phyloP scores from a whole-genome alignment of 2,113 vertebrate genomes.

The Nesospiza acunhae region DNA sequence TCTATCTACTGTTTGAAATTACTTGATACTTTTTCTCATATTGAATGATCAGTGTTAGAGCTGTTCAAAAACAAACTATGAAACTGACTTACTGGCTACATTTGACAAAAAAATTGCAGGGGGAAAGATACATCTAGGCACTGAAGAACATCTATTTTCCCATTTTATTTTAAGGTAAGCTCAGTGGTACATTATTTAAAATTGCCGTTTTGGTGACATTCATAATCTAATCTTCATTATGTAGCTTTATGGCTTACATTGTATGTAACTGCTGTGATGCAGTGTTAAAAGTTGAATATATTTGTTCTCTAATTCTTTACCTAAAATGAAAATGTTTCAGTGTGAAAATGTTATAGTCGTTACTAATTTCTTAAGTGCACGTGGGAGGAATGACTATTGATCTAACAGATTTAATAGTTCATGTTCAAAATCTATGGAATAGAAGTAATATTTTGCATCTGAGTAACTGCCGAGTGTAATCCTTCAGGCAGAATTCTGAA shows the following conservation, averaged over 20 bases:
- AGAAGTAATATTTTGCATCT: conserved; percentile 71
- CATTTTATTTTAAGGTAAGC: not conserved
- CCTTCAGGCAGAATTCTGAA: conserved; percentile 69
- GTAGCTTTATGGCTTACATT: conserved; percentile 8
- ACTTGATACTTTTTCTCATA: not conserved
- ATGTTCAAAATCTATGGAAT: conserved; percentile 63
- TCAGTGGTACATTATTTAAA: not conserved
- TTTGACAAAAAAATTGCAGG: not conserved
- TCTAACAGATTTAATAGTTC: conserved; percentile 71
- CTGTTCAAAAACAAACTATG: not conserved
- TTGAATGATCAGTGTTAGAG: not conserved
- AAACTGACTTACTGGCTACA: not conserved
- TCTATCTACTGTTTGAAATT: not conserved
- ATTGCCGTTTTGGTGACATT: conserved; percentile 24
- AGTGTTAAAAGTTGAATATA: conserved; percentile 1
- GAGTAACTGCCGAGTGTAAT: conserved; percentile 65
- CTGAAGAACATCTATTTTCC: not conserved
- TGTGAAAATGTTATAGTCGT: conserved; percentile 48
- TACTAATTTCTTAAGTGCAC: conserved; percentile 65
- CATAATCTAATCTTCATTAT: conserved; percentile 4
- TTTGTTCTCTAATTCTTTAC: conserved; percentile 11
- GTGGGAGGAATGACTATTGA: conserved; percentile 63
- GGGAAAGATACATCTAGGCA: not conserved
- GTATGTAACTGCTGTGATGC: not conserved
- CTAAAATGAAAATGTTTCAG: conserved; percentile 50